These are phyloP conservation scores for Galemys pyrenaicus DNA, from an alignment of 2,113 vertebrate species.

Conservation along the genomic window DNA sequence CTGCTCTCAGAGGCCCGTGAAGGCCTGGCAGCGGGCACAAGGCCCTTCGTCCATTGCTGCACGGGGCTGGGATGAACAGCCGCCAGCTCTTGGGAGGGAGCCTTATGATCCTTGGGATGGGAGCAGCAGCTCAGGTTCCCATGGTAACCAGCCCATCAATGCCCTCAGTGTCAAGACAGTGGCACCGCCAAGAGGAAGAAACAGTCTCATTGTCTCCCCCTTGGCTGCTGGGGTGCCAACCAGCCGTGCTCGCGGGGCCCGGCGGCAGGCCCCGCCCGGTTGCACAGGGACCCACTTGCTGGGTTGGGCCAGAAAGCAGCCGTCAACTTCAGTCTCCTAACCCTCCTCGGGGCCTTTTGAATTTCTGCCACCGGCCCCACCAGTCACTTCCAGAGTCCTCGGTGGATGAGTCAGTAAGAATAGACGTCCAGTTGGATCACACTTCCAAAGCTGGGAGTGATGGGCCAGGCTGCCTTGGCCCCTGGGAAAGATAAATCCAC, in stretches of 20 bases:
- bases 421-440: neutral
- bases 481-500: neutral
- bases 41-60: constrained; percentile 38
- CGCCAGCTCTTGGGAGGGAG: constrained; percentile 60
- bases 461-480: neutral
- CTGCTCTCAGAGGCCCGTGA: neutral
- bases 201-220: constrained; percentile 66
- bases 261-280: neutral
- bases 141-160: constrained; percentile 73
- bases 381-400: neutral
- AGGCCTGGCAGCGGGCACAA: neutral
- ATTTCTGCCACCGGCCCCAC: neutral
- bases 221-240: constrained; percentile 51
- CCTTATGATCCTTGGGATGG: constrained; percentile 49
- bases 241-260: neutral
- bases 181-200: constrained; percentile 53
- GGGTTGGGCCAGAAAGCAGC: neutral
- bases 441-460: neutral
- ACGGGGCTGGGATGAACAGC: constrained; percentile 55
- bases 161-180: constrained; percentile 50
- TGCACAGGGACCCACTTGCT: neutral
- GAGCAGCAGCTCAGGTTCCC: constrained; percentile 63
- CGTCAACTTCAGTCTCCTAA: neutral
- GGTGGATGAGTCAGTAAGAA: neutral
- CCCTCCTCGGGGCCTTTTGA: neutral